phyloP scores from a whole-genome alignment of 2,797 vertebrate genomes.

The Aplochiton taeniatus region DNA sequence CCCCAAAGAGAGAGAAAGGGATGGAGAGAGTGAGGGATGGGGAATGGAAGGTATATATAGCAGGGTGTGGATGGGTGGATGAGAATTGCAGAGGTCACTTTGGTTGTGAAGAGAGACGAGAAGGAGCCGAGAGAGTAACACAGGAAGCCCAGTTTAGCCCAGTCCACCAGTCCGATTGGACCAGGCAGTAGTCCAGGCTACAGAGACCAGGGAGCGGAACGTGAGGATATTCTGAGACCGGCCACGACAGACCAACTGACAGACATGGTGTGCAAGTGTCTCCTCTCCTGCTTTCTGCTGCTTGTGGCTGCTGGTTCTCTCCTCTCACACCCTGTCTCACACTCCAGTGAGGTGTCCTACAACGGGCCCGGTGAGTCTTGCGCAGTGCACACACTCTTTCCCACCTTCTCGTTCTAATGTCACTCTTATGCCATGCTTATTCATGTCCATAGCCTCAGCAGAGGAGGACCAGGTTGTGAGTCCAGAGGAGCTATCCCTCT shows the following conservation, averaged over 20 bases:
- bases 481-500: slow-evolving; percentile 32
- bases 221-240: no score
- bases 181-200: slow-evolving; percentile 1
- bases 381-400: no score
- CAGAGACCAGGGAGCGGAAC: not conserved
- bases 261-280: slow-evolving; percentile 36
- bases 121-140: not conserved
- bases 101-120: not conserved
- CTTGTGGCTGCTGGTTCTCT: slow-evolving; percentile 31
- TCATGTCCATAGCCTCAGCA: slow-evolving; percentile 14
- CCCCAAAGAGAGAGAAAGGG: not conserved
- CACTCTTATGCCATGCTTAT: not conserved
- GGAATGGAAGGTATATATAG: slow-evolving; percentile 34
- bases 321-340: slow-evolving; percentile 37
- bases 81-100: not conserved
- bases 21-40: not conserved
- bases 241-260: not conserved
- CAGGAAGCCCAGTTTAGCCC: not conserved
- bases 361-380: slow-evolving; percentile 37
- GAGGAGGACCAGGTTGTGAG: slow-evolving; percentile 39
- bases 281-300: slow-evolving; percentile 38
- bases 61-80: not conserved
- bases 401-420: not conserved
- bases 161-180: not conserved
- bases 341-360: slow-evolving; percentile 37